These are phyloP conservation scores for Drosophila kepulauana DNA, from an alignment of 1,140 invertebrate species.

Conservation along the genomic window DNA sequence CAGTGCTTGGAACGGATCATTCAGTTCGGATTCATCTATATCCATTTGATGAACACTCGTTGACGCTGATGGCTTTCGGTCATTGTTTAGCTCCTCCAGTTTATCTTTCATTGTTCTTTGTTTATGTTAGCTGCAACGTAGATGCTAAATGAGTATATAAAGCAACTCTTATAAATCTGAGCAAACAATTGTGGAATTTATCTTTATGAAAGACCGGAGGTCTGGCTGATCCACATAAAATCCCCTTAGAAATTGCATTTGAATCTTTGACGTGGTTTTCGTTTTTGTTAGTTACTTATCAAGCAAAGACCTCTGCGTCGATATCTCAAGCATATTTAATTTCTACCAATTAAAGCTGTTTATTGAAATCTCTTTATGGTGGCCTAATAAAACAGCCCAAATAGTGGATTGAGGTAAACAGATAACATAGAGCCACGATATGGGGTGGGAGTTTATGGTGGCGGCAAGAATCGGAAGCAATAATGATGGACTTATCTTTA, in stretches of 20 bases:
- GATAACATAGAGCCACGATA: background rate
- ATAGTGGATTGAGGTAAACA: background rate
- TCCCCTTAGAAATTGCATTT: background rate
- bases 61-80: slow-evolving; percentile 56
- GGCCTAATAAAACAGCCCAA: background rate
- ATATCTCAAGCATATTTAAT: slow-evolving; percentile 1
- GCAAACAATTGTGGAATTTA: slow-evolving; percentile 28
- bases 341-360: background rate
- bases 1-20: slow-evolving; percentile 85
- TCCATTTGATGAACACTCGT: slow-evolving; percentile 61
- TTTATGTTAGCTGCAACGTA: slow-evolving; percentile 14
- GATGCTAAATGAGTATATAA: background rate
- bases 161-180: background rate
- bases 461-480: background rate
- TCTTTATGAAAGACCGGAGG: slow-evolving; percentile 58
- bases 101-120: slow-evolving; percentile 63
- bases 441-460: background rate
- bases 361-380: slow-evolving; percentile 5
- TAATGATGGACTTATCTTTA: background rate
- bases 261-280: background rate
- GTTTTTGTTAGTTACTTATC: background rate
- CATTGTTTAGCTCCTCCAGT: slow-evolving; percentile 49
- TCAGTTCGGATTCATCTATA: slow-evolving; percentile 70
- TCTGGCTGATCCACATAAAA: slow-evolving; percentile 12
- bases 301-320: slow-evolving; percentile 13